Percentiles rank a stretch among this genome's conserved stretches.
Conservation (phyloP, 2,888 invertebrate genomes). For the Tillus elongatus region DNA sequence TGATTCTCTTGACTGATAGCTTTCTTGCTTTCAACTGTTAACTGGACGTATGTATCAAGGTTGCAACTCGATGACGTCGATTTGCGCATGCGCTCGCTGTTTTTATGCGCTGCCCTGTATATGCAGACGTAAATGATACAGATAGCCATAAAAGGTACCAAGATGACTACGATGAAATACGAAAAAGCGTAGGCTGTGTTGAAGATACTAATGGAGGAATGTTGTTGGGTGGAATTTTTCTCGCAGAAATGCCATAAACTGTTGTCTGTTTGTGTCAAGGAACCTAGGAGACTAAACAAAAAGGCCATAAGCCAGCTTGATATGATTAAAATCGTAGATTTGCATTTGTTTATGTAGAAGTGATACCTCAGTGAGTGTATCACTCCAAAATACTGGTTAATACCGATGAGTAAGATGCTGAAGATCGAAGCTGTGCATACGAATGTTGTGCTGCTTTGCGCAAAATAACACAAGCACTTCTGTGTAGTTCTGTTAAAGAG, state of each 20-base stretch:
- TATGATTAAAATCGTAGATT: conserved; percentile 43
- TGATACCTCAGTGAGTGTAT: conserved; percentile 57
- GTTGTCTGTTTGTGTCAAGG: conserved; percentile 41
- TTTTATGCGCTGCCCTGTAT: conserved; percentile 66
- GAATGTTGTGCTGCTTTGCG: conserved; percentile 55
- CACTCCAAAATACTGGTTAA: conserved; percentile 59
- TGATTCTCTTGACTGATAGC: conserved; percentile 31
- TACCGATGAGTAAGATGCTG: conserved; percentile 53
- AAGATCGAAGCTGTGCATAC: conserved; percentile 52
- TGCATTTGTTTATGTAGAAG: conserved; percentile 46
- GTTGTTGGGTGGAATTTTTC: conserved; percentile 13
- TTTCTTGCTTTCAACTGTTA: conserved; percentile 39
- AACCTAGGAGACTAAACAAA: conserved; percentile 42
- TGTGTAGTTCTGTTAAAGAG: conserved; percentile 4
- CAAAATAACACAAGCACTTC: conserved; percentile 40
- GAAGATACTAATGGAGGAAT: conserved; percentile 28
- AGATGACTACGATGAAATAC: conserved; percentile 43
- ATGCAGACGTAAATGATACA: conserved; percentile 67
- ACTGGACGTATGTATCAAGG: conserved; percentile 43
- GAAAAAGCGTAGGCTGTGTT: conserved; percentile 42
- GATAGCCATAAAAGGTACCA: conserved; percentile 52
- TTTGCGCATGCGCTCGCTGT: conserved; percentile 52
- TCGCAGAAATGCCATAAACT: conserved; percentile 42
- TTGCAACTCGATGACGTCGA: conserved; percentile 44
- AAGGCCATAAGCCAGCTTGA: conserved; percentile 45